phyloP scores from a whole-genome alignment of 2,888 invertebrate genomes.

The Rugalucina vietnamica region DNA sequence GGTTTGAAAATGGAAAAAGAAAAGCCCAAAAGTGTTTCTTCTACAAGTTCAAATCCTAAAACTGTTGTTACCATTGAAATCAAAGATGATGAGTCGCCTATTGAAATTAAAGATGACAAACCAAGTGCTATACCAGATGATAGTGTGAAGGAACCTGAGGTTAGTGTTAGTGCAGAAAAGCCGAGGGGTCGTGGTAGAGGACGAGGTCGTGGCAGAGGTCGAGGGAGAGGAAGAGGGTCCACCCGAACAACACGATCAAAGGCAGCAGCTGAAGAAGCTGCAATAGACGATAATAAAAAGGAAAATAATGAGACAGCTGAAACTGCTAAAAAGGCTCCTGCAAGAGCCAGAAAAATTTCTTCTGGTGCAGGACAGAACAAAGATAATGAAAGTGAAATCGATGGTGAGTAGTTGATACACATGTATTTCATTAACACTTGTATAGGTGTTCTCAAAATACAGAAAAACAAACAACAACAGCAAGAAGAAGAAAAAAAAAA shows the following conservation, averaged over 20 bases:
- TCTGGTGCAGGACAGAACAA: background rate
- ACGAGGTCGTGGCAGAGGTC: conserved; percentile 39
- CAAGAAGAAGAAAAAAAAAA: no score
- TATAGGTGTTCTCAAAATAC: no score
- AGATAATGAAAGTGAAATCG: background rate
- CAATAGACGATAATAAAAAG: background rate
- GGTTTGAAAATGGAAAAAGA: no score
- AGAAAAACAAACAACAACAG: no score
- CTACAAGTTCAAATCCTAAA: no score
- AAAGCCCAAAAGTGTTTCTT: no score
- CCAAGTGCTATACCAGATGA: conserved; percentile 36
- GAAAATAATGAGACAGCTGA: background rate
- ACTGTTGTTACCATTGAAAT: no score
- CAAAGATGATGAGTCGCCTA: background rate
- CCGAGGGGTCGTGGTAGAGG: conserved; percentile 45
- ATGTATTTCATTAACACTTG: no score
- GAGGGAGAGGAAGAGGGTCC: conserved; percentile 37
- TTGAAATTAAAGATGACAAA: conserved; percentile 36
- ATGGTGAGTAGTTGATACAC: no score
- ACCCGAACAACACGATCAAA: conserved; percentile 33
- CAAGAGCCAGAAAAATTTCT: background rate
- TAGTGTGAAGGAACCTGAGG: conserved; percentile 26
- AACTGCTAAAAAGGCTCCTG: conserved; percentile 9
- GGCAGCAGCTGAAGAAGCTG: background rate
- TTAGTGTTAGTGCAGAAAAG: conserved; percentile 11